Evolutionary conservation across 2,888 invertebrate genomes (phyloP), one percentile per base, ranked within the genome.

Genomic region (Rhagophthalmus giganteus): DNA sequence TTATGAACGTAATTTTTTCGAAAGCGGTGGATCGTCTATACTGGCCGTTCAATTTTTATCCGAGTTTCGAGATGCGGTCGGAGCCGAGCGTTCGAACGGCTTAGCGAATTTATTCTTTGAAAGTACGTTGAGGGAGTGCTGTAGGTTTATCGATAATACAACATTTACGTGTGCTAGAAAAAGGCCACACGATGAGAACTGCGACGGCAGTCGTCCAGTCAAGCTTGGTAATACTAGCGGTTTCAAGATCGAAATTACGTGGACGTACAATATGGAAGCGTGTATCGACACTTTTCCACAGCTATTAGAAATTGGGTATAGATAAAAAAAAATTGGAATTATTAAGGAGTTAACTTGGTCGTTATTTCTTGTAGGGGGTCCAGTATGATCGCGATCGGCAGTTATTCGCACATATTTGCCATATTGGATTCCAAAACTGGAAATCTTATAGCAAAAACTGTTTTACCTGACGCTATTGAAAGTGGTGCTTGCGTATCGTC

Each of bases 261-360:
- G 84, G 86, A 77, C 74, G 55, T 80, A 78, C 68, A 74, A 88
- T 71, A 80, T 87, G 38, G 78, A 80, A 27, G 93, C 91, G 74
- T 94, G 94, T 76, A 83, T 94, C 6, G 93, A 94, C 78, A 86
- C 89, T 5, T 82, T 89, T 8, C 88, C 90, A 11, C 75, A 80
- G 12, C 59, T 83, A 38, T 79, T 80, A 59, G 62, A 74, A 58
- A 65, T 69, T 60, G 66, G 70, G 82, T 82, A 74, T 77, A 77
- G 75, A 16, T 46, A 12, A 9, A 9, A 25, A 8, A 7, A 31
- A 1, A 34, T 4, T 34, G 2, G 2, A 6, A 15, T 12, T 15
- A 13, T 20, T 20, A 13, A 6, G 1, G 12, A 14, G 15, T 8
- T 7, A n/a, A 34, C 3, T 10, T 20, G 2, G 7, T 27, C 3